Percentiles rank a stretch among this genome's conserved stretches.
phyloP scores from a whole-genome alignment of 1,140 invertebrate species.

The Halesus radiatus region DNA sequence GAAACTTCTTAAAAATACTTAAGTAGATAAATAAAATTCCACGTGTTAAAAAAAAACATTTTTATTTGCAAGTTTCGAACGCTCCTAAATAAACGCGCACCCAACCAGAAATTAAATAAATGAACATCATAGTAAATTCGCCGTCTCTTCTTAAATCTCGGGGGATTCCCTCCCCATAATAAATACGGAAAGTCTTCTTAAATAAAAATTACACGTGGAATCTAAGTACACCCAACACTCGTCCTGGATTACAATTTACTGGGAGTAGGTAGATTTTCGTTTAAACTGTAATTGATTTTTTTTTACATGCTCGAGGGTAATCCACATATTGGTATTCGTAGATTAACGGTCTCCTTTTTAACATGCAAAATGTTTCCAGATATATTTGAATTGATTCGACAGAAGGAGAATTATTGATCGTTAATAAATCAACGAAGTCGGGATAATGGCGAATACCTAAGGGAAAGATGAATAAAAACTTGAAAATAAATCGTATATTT shows the following conservation, averaged over 20 bases:
- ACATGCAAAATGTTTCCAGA: no score
- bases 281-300: neutral
- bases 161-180: constrained; percentile 25
- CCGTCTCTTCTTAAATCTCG: neutral
- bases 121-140: neutral
- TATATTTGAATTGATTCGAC: no score
- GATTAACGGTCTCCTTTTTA: no score
- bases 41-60: neutral
- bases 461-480: no score
- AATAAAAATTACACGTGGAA: constrained; percentile 51
- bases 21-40: no score
- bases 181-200: constrained; percentile 25
- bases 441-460: no score
- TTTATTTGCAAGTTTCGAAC: neutral
- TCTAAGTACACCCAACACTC: constrained; percentile 35
- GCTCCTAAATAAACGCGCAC: constrained; percentile 12
- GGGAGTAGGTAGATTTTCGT: constrained; percentile 1
- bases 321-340: no score
- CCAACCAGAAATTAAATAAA: constrained; percentile 29
- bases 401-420: no score
- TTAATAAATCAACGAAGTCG: no score
- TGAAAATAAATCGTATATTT: no score
- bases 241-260: constrained; percentile 45
- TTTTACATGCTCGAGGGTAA: neutral
- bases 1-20: no score